phyloP scores from a whole-genome alignment of 2,113 vertebrate species.

The Brachyhypopomus gauderio region DNA sequence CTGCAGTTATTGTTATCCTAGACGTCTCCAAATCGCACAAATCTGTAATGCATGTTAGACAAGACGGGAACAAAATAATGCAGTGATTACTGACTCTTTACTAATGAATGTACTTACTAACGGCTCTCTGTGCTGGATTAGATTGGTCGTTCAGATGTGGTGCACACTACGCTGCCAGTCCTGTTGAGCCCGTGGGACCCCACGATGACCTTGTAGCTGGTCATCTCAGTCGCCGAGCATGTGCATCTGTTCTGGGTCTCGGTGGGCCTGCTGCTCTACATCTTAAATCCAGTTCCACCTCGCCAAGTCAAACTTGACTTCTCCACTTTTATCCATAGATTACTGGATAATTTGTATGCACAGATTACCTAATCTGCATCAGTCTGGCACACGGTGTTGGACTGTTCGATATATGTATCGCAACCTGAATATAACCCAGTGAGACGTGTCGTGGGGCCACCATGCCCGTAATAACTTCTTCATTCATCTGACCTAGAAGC shows the following conservation, averaged over 20 bases:
- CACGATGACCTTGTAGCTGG: neutral
- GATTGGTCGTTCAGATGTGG: too few species aligned
- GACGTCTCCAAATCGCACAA: neutral
- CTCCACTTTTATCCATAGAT: neutral
- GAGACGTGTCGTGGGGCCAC: too few species aligned
- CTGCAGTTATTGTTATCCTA: neutral
- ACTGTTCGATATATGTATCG: too few species aligned
- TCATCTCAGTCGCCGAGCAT: neutral
- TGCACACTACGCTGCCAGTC: neutral
- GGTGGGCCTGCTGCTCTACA: constrained; percentile 2
- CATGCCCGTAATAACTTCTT: too few species aligned
- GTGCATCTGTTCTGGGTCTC: neutral
- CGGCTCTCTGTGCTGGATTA: too few species aligned
- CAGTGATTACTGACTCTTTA: too few species aligned
- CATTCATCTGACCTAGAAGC: too few species aligned
- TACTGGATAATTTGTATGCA: neutral
- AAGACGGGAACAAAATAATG: too few species aligned
- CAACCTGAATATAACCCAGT: too few species aligned
- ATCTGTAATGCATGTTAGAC: too few species aligned
- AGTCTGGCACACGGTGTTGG: too few species aligned
- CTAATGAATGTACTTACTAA: too few species aligned
- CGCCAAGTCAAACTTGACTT: neutral
- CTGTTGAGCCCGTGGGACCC: neutral
- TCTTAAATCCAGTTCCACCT: neutral
- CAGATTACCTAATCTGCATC: neutral